A percentile compares a stretch with the other conserved stretches of the same genome.
These are phyloP conservation scores for Diplodus puntazzo DNA, from an alignment of 2,797 vertebrate genomes.

Conservation along the genomic window DNA sequence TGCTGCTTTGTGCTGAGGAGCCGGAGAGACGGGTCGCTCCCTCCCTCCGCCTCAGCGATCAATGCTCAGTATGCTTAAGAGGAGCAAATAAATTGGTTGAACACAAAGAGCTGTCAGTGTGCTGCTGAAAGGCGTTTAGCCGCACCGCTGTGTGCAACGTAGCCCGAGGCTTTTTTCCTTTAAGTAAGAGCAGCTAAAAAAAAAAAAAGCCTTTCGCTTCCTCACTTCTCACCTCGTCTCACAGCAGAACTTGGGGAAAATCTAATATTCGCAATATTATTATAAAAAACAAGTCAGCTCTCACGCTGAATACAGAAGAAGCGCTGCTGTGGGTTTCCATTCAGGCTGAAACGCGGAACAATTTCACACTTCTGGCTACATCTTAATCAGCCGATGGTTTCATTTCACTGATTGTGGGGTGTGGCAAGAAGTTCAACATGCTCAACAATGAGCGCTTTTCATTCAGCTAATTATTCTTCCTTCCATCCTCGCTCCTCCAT, in stretches of 20 bases:
- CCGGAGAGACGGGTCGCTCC: conserved; percentile 10
- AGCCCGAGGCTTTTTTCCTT: background rate
- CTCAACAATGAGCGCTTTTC: conserved; percentile 16
- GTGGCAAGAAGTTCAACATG: background rate
- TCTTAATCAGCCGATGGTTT: background rate
- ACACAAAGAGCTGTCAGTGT: conserved; percentile 30
- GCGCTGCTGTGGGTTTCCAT: background rate
- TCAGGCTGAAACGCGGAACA: background rate
- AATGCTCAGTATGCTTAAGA: conserved; percentile 44
- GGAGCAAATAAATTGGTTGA: conserved; percentile 39
- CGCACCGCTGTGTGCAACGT: background rate
- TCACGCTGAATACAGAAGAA: no score
- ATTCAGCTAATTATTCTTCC: conserved; percentile 9
- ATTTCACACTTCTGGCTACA: background rate
- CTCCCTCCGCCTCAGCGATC: conserved; percentile 30
- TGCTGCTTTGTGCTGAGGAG: background rate
- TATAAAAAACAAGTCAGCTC: background rate
- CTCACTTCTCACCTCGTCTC: background rate
- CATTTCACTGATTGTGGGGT: background rate
- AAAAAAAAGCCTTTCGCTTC: background rate
- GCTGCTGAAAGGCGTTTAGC: conserved; percentile 39
- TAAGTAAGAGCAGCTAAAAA: background rate
- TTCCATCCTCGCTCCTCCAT: accelerated
- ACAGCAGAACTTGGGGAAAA: background rate
- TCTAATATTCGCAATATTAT: background rate